These are phyloP conservation scores for Volucella zonaria DNA, from an alignment of 2,888 invertebrate species.

Conservation along the genomic window DNA sequence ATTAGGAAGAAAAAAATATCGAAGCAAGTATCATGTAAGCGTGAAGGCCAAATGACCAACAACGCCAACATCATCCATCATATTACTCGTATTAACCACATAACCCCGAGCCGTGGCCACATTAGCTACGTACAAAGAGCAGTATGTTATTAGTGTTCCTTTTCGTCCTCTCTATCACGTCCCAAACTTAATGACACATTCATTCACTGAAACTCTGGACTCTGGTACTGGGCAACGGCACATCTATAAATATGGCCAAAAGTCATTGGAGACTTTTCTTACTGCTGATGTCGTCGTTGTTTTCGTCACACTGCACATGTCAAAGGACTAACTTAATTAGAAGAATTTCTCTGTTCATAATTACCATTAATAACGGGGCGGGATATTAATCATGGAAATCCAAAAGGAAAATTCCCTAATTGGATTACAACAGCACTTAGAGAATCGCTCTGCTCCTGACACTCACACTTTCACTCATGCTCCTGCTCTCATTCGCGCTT, in stretches of 20 bases:
- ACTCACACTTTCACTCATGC: too few relatives aligned
- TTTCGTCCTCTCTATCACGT: constrained; percentile 54
- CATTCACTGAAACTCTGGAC: constrained; percentile 34
- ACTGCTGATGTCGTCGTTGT: not conserved
- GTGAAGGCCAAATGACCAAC: constrained; percentile 48
- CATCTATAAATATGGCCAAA: constrained; percentile 3
- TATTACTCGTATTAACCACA: constrained; percentile 57
- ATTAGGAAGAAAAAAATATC: constrained; percentile 1
- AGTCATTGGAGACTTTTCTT: not conserved
- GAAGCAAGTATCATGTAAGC: not conserved
- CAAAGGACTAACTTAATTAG: constrained; percentile 64
- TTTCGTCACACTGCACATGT: constrained; percentile 40
- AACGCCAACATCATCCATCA: constrained; percentile 61
- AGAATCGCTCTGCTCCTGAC: too few relatives aligned
- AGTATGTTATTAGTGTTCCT: constrained; percentile 26
- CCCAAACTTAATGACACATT: constrained; percentile 55
- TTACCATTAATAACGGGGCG: constrained; percentile 56
- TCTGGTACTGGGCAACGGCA: not conserved
- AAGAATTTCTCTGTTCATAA: constrained; percentile 61
- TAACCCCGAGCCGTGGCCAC: not conserved
- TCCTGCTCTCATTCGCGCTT: too few relatives aligned
- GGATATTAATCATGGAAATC: constrained; percentile 60
- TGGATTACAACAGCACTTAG: constrained; percentile 38
- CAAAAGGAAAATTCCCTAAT: constrained; percentile 49
- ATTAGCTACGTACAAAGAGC: constrained; percentile 28